Conservation (phyloP, 2,888 invertebrate genomes). For the Cheilosia variabilis region DNA sequence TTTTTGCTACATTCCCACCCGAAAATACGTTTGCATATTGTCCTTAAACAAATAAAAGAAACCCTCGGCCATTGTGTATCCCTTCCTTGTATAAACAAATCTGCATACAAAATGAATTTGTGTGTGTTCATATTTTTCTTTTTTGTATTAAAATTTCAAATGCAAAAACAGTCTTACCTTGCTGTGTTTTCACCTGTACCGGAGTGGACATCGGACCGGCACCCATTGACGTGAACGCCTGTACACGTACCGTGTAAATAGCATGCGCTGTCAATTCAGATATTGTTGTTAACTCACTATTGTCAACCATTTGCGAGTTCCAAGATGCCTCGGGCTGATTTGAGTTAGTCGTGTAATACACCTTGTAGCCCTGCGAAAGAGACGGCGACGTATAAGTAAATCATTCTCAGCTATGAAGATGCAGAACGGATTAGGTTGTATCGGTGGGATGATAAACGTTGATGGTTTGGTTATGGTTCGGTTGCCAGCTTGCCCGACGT, state of each 20-base stretch:
- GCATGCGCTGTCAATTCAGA: constrained; percentile 95
- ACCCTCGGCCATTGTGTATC: background rate
- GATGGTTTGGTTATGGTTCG: constrained; percentile 5
- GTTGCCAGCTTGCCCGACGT: constrained; percentile 7
- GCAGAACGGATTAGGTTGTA: constrained; percentile 42
- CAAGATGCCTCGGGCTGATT: constrained; percentile 94
- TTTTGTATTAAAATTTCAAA: background rate
- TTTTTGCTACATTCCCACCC: background rate
- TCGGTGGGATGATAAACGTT: background rate
- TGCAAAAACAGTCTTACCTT: constrained; percentile 86
- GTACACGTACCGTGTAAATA: constrained; percentile 97
- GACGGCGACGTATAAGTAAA: constrained; percentile 45
- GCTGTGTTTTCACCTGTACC: constrained; percentile 99
- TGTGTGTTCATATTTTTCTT: background rate
- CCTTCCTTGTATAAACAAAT: constrained; percentile 3
- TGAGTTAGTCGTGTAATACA: constrained; percentile 96
- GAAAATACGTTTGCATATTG: constrained; percentile 11
- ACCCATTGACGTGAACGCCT: constrained; percentile 96
- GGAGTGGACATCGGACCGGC: constrained; percentile 97
- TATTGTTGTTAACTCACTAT: constrained; percentile 95
- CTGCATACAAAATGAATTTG: constrained; percentile 53
- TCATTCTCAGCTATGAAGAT: too few species aligned
- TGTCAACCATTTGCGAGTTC: constrained; percentile 97
- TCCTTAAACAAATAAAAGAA: background rate
- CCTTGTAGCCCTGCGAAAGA: constrained; percentile 93